Conservation (phyloP, 1,140 invertebrate genomes). For the Anthonomus grandis region DNA sequence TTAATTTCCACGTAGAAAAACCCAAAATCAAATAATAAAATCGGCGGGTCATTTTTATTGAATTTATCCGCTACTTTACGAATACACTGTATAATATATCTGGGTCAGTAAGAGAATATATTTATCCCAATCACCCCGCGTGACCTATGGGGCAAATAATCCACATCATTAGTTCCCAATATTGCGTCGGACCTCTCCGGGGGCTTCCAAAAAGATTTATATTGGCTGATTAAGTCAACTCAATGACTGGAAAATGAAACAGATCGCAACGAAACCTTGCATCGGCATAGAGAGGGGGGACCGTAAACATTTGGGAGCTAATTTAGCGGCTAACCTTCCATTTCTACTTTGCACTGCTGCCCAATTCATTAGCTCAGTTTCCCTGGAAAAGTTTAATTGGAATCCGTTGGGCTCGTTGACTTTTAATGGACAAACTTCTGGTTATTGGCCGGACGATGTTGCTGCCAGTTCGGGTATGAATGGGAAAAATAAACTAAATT, state of each 20-base stretch:
- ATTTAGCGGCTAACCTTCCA: conserved; percentile 19
- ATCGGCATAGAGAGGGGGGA: too few species aligned
- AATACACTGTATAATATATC: too few species aligned
- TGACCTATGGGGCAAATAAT: conserved; percentile 8
- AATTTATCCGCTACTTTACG: too few species aligned
- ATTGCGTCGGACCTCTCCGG: not conserved
- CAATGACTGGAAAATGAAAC: conserved; percentile 23
- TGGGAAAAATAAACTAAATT: not conserved
- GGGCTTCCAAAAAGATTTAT: conserved; percentile 14
- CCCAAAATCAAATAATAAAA: too few species aligned
- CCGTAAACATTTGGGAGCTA: conserved; percentile 19
- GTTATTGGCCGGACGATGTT: too few species aligned
- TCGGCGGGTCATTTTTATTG: too few species aligned
- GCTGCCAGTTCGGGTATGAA: too few species aligned
- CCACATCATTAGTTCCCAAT: conserved; percentile 1
- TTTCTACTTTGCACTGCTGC: conserved; percentile 16
- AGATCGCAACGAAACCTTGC: conserved; percentile 6
- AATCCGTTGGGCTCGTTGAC: too few species aligned
- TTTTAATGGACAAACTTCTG: conserved; percentile 12
- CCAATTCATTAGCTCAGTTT: conserved; percentile 16
- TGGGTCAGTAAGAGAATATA: too few species aligned
- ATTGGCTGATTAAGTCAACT: conserved; percentile 17
- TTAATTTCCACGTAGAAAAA: too few species aligned
- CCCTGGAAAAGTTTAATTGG: conserved; percentile 16
- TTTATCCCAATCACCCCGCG: too few species aligned